Percentiles rank a stretch among this genome's conserved stretches.
Evolutionary conservation across 2,888 invertebrate genomes (phyloP).

Genomic region (Sesia apiformis): DNA sequence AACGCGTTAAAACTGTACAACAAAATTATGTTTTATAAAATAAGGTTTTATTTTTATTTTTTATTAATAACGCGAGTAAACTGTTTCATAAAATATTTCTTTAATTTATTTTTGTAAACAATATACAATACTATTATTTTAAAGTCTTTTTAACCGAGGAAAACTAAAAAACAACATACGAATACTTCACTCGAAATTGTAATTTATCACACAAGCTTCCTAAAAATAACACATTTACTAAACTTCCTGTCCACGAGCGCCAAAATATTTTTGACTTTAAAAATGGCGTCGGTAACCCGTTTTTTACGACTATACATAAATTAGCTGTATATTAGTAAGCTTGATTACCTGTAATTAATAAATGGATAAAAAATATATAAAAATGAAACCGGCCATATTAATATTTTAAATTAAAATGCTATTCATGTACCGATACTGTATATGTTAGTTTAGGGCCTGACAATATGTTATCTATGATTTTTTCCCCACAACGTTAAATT

Average conservation of each 20-base stretch:
- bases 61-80: too few species aligned
- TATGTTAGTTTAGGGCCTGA: slow-evolving; percentile 37
- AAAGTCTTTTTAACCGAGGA: too few species aligned
- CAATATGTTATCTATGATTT: slow-evolving; percentile 8
- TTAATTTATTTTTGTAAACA: too few species aligned
- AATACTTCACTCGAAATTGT: neutral
- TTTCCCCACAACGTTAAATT: too few species aligned
- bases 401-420: slow-evolving; percentile 32
- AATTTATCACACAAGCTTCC: neutral
- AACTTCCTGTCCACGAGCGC: neutral
- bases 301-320: slow-evolving; percentile 41
- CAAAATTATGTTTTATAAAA: too few species aligned
- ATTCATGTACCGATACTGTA: slow-evolving; percentile 40
- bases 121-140: too few species aligned
- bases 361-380: slow-evolving; percentile 21
- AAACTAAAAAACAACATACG: too few species aligned
- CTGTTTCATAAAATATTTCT: too few species aligned
- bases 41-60: too few species aligned
- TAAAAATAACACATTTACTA: neutral
- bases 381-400: slow-evolving; percentile 61
- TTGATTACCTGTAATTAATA: slow-evolving; percentile 16
- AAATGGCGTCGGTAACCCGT: slow-evolving; percentile 1
- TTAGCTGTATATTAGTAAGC: slow-evolving; percentile 46
- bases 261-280: neutral
- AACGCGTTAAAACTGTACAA: too few species aligned